These are phyloP conservation scores for Leptinotarsa tumamoca DNA, from an alignment of 2,888 invertebrate genomes.

Conservation along the genomic window DNA sequence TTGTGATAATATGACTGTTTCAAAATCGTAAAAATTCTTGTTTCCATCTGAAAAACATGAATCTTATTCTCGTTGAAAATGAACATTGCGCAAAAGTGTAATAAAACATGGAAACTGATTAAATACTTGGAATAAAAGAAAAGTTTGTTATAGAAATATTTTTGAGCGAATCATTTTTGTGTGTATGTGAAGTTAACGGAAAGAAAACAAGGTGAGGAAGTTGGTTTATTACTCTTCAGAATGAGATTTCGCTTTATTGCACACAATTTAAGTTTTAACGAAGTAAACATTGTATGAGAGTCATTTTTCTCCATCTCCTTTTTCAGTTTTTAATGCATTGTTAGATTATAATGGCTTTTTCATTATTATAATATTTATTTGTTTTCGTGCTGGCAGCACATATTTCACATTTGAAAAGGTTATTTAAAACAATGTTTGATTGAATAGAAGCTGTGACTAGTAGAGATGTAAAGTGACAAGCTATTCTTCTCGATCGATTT, in stretches of 20 bases:
- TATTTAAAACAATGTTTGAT: too few species aligned
- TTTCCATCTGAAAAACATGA: slow-evolving; percentile 9
- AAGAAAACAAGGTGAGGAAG: slow-evolving; percentile 59
- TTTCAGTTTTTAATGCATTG: slow-evolving; percentile 32
- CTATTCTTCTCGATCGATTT: too few species aligned
- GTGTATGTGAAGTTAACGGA: slow-evolving; percentile 57
- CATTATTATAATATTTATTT: not conserved
- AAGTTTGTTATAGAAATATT: slow-evolving; percentile 60
- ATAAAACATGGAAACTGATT: slow-evolving; percentile 57
- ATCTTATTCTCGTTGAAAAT: slow-evolving; percentile 14
- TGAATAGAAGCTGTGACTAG: too few species aligned
- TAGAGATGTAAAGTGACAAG: too few species aligned
- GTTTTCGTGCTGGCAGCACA: not conserved
- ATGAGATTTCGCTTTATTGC: slow-evolving; percentile 61
- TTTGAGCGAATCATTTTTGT: slow-evolving; percentile 63
- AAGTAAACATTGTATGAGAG: slow-evolving; percentile 58
- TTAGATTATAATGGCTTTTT: slow-evolving; percentile 23
- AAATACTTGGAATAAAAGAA: slow-evolving; percentile 62
- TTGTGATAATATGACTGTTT: not conserved
- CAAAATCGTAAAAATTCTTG: not conserved
- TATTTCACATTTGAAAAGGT: not conserved
- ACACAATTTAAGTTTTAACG: slow-evolving; percentile 62
- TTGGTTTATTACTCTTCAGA: slow-evolving; percentile 58
- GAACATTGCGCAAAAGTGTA: slow-evolving; percentile 38
- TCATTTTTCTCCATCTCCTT: slow-evolving; percentile 31